Conservation (phyloP, 2,888 invertebrate genomes). For the Chrysomela aeneicollis region DNA sequence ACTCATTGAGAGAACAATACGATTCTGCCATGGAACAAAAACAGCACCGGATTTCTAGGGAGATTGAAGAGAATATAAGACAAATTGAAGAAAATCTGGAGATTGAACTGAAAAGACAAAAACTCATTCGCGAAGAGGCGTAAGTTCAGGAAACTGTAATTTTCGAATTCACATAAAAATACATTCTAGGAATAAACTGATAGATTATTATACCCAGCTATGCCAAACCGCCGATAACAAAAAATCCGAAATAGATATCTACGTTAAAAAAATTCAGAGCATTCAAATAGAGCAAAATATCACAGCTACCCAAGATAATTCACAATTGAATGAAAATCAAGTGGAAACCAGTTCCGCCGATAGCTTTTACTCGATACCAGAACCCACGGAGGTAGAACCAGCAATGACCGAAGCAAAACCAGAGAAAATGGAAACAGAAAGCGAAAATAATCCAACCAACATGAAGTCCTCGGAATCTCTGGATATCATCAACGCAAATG, state of each 20-base stretch:
- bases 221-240: constrained; percentile 68
- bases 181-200: constrained; percentile 65
- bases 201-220: constrained; percentile 71
- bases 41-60: constrained; percentile 48
- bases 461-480: constrained; percentile 64
- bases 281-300: constrained; percentile 36
- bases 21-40: constrained; percentile 52
- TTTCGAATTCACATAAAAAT: background rate
- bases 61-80: constrained; percentile 54
- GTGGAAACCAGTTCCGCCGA: constrained; percentile 26
- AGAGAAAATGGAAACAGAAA: constrained; percentile 49
- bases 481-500: constrained; percentile 66
- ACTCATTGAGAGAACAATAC: constrained; percentile 54
- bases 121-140: constrained; percentile 57
- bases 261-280: constrained; percentile 48
- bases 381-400: constrained; percentile 60
- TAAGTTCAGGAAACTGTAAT: constrained; percentile 43
- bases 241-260: constrained; percentile 53
- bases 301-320: constrained; percentile 16
- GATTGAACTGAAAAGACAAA: constrained; percentile 52
- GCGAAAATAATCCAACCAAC: constrained; percentile 56
- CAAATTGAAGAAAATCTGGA: constrained; percentile 48
- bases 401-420: constrained; percentile 17
- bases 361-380: constrained; percentile 27
- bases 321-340: constrained; percentile 3